Conservation (phyloP, 2,113 vertebrate genomes). For the Hystrix brachyura region DNA sequence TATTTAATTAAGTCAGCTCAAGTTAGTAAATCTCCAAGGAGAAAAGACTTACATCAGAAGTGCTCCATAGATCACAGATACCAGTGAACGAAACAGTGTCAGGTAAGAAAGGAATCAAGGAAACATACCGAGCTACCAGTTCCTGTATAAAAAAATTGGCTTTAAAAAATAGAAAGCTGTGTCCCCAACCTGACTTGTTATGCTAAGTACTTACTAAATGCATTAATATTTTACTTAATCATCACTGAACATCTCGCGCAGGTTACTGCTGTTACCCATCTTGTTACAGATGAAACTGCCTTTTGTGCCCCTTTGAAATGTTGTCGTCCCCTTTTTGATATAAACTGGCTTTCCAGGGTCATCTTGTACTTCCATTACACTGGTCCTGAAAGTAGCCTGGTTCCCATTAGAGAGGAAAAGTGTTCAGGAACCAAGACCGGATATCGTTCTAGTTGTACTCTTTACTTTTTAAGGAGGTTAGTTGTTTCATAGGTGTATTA, state of each 20-base stretch:
- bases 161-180: not conserved
- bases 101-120: constrained; percentile 96
- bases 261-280: not conserved
- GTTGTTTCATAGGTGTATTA: not conserved
- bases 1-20: not conserved
- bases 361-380: not conserved
- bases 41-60: constrained; percentile 93
- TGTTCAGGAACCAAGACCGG: not conserved
- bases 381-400: not conserved
- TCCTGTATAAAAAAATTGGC: constrained; percentile 86
- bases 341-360: not conserved
- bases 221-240: not conserved
- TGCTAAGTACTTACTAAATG: not conserved
- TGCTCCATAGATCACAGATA: constrained; percentile 96
- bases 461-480: not conserved
- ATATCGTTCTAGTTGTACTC: not conserved
- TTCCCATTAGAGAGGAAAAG: not conserved
- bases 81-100: constrained; percentile 94
- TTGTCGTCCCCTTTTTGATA: not conserved
- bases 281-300: not conserved
- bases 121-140: constrained; percentile 93
- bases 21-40: not conserved
- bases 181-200: not conserved
- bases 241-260: not conserved
- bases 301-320: not conserved